Evolutionary conservation across 2,888 invertebrate genomes (phyloP).

Genomic region (Folsomia candida): DNA sequence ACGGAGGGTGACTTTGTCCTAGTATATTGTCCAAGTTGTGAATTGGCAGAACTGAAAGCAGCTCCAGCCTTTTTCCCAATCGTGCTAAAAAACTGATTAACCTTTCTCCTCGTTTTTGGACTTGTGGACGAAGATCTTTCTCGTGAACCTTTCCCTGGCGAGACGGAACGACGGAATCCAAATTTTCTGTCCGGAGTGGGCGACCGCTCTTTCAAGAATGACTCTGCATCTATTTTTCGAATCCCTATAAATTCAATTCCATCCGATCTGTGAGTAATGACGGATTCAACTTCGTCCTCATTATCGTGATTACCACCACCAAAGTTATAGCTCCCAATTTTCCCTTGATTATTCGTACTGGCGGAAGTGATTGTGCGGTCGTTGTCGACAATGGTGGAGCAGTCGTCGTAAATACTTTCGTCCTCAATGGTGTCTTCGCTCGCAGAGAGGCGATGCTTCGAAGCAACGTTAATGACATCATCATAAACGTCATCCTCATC

Average conservation of each 20-base stretch:
- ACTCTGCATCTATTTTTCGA: slow-evolving; percentile 49
- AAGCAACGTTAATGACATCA: slow-evolving; percentile 25
- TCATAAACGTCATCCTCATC: slow-evolving; percentile 33
- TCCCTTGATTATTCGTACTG: background rate
- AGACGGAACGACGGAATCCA: slow-evolving; percentile 13
- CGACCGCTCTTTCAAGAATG: slow-evolving; percentile 44
- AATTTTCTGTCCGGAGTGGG: slow-evolving; percentile 28
- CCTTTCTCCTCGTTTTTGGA: slow-evolving; percentile 47
- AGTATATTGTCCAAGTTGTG: slow-evolving; percentile 29
- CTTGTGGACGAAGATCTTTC: slow-evolving; percentile 46
- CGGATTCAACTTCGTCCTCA: slow-evolving; percentile 37
- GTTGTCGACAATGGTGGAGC: slow-evolving; percentile 22
- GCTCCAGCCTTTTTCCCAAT: slow-evolving; percentile 50
- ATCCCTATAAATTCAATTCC: slow-evolving; percentile 51
- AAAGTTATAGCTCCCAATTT: slow-evolving; percentile 45
- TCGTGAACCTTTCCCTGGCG: slow-evolving; percentile 34
- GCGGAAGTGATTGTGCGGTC: slow-evolving; percentile 12
- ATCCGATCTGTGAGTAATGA: slow-evolving; percentile 38
- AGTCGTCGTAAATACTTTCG: slow-evolving; percentile 50
- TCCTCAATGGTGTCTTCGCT: slow-evolving; percentile 36
- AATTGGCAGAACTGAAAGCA: slow-evolving; percentile 46
- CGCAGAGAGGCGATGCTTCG: slow-evolving; percentile 6
- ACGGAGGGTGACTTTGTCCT: slow-evolving; percentile 32
- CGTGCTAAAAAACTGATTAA: slow-evolving; percentile 51
- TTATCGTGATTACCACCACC: slow-evolving; percentile 28